Evolutionary conservation across 2,888 invertebrate species (phyloP).

Genomic region (Lampropteryx suffumata): DNA sequence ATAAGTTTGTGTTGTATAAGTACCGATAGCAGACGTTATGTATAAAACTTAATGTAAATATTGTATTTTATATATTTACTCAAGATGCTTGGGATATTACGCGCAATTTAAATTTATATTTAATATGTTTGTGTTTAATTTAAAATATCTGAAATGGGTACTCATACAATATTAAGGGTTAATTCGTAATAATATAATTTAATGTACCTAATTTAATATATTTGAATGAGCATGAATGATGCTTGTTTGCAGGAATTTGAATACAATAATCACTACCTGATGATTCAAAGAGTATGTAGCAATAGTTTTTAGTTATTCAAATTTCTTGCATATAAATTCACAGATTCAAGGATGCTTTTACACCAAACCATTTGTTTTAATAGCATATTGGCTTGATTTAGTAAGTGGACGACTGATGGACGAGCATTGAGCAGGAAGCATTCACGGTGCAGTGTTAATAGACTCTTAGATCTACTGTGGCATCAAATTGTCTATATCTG

Average conservation of each 20-base stretch:
- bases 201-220: too few species aligned
- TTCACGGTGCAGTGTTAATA: too few species aligned
- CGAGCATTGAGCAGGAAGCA: too few species aligned
- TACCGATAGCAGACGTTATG: constrained; percentile 38
- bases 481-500: too few species aligned
- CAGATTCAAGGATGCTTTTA: constrained; percentile 50
- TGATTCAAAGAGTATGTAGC: too few species aligned
- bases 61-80: constrained; percentile 58
- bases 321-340: constrained; percentile 11
- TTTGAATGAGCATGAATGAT: constrained; percentile 43
- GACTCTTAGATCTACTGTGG: too few species aligned
- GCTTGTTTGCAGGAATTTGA: constrained; percentile 25
- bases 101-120: constrained; percentile 44
- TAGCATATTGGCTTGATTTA: constrained; percentile 30
- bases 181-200: constrained; percentile 22
- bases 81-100: constrained; percentile 56
- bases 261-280: background rate
- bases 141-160: constrained; percentile 46
- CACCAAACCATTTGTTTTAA: constrained; percentile 40
- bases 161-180: constrained; percentile 40
- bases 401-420: too few species aligned
- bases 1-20: constrained; percentile 37
- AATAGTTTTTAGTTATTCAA: background rate
- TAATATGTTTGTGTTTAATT: constrained; percentile 40
- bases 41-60: constrained; percentile 59